Base-by-base conservation (phyloP, 2,888 invertebrate genomes). In the Hymenopus coronatus region DNA sequence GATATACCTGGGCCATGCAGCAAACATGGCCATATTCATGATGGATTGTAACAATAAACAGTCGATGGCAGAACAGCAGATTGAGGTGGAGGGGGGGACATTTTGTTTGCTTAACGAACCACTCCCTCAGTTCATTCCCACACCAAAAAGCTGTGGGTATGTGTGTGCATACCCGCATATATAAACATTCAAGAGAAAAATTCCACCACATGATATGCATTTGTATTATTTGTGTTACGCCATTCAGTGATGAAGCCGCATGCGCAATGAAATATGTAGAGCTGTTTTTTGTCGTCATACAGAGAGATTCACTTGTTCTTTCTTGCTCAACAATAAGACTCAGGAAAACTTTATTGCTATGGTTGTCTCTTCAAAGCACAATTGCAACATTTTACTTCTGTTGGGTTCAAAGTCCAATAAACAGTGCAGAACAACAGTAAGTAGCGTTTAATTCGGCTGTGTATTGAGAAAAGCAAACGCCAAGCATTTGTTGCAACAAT, bases 31-130 rank as follows among this genome's bases (percentile, higher is more conserved):
- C 54, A 70, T 70, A 70, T 70, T 82, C 27, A 40, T 82, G 87
- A 82, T 87, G 82, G 82, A 87, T 87, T 87, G 87, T 25, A 87
- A 87, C 87, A 87, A 87, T 82, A 87, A 87, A 87, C 82, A 87
- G 87, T 82, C 87, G 82, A 87, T 82, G 33, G 82, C 33, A 40
- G 86, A 81, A 85, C 12, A n/a, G 28, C 12, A 87, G 82, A 40
- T n/a, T 70, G 54, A 46, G 81, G 40, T 25, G 15, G 28, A 28
- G 30, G 27, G 85, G 27, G 85, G 85, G 30, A 82, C 82, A 40
- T 87, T 87, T 82, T 82, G 87, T 87, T 87, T 87, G 87, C 20
- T 40, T 82, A 87, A 87, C 82, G 82, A 87, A 82, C 82, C 87
- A 82, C 87, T 6, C 82, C 87, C 30, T 27, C 27, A 87, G 82